Base-by-base conservation (phyloP, 1,140 invertebrate genomes). In the Neodiprion lecontei region DNA sequence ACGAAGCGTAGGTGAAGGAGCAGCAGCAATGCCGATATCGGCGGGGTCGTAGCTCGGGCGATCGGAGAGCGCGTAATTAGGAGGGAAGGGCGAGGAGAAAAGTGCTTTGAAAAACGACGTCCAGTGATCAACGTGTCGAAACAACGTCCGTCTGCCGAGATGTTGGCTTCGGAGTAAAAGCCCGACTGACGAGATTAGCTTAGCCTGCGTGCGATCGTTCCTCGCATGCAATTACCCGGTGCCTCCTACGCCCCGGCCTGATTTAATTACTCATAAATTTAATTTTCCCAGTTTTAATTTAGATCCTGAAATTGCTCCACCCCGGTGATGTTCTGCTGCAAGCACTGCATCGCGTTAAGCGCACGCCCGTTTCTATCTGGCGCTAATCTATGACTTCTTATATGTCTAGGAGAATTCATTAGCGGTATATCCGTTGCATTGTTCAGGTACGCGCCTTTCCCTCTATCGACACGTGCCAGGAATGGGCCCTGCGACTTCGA, bases 201-300 rank as follows among this genome's bases (percentile, higher is more conserved):
- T 61, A 61, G 53, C 53, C 53, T 61, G 11, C 53, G 53, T 17
- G 28, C 5, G 28, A 40, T 40, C 28, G 28, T 40, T 40, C 28
- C 28, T 40, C 28, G 28, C 28, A 61, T 61, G 53, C 53, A 61
- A 61, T 61, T 61, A 61, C 9, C n/a, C 9, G 28, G 28, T 40
- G 53, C 53, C 11, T 12, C 53, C 53, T 17, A 61, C 53, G 53
- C 53, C 53, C 53, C 53, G 53, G 53, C 5, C 53, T 61, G 53
- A 61, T 61, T 61, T 61, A 61, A 61, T 61, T 61, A 61, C 53
- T 61, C 53, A 17, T 61, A 61, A 61, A 61, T 61, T 61, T 61
- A 61, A 61, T 61, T 61, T 61, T 17, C 53, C 53, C 53, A 61
- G 53, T 61, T 61, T 14, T 14, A 61, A 61, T 61, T 61, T 17